A percentile compares a stretch with the other conserved stretches of the same genome.
These are phyloP conservation scores for Mobula birostris DNA, from an alignment of 2,113 vertebrate species.

Conservation along the genomic window DNA sequence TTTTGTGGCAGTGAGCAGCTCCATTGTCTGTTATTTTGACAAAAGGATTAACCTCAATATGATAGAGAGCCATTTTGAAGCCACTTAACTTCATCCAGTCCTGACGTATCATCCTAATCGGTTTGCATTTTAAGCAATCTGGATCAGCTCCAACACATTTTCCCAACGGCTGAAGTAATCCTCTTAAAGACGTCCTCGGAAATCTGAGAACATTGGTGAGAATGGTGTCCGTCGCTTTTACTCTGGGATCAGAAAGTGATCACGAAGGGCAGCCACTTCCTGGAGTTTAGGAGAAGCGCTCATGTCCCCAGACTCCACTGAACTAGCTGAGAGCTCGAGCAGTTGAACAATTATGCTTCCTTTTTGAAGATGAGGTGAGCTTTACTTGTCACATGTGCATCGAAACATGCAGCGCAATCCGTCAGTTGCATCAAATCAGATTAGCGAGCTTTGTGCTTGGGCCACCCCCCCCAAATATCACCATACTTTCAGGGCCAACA, in stretches of 20 bases:
- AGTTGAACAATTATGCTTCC: neutral
- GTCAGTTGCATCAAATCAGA: too few species aligned
- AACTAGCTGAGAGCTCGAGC: neutral
- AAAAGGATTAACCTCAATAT: conserved; percentile 21
- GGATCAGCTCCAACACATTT: neutral
- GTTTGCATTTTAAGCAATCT: neutral
- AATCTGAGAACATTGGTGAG: neutral
- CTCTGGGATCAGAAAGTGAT: neutral
- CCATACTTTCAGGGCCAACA: too few species aligned
- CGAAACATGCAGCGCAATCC: too few species aligned
- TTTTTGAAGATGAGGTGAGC: neutral
- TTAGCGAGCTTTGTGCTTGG: too few species aligned
- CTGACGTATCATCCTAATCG: neutral
- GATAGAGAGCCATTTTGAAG: neutral
- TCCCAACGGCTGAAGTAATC: neutral
- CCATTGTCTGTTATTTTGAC: neutral
- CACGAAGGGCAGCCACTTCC: neutral
- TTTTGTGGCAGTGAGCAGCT: neutral
- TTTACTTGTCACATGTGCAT: too few species aligned
- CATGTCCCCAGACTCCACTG: neutral
- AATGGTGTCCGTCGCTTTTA: neutral
- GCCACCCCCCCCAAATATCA: too few species aligned
- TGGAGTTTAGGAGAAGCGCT: too few species aligned
- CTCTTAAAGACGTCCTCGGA: neutral
- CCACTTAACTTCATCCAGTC: conserved; percentile 15